A percentile compares a stretch with the other conserved stretches of the same genome.
phyloP scores from a whole-genome alignment of 2,888 invertebrate genomes.

The Drosophila phalerata region DNA sequence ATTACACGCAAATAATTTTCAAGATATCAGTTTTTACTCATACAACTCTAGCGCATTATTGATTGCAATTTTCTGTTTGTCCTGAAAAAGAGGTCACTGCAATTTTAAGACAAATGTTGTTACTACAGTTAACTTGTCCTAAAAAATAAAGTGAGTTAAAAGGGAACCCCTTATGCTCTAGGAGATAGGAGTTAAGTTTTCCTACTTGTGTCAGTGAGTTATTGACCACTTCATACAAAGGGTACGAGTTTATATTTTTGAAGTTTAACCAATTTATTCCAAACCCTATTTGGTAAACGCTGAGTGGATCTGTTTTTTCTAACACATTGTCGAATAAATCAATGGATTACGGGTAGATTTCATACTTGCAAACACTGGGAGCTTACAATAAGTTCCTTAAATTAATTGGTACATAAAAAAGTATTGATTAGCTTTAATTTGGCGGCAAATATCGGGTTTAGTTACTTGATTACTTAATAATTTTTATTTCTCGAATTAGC shows the following conservation, averaged over 20 bases:
- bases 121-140: background rate
- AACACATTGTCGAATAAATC: too few relatives aligned
- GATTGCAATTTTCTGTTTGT: background rate
- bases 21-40: background rate
- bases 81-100: background rate
- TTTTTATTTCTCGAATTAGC: too few relatives aligned
- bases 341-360: too few relatives aligned
- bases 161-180: background rate
- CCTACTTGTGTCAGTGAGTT: background rate
- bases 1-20: background rate
- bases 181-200: background rate
- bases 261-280: background rate
- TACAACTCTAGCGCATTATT: background rate
- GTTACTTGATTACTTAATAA: too few relatives aligned
- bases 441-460: too few relatives aligned
- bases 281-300: background rate
- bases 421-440: background rate
- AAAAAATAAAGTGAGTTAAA: background rate
- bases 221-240: background rate
- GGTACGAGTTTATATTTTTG: background rate
- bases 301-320: too few relatives aligned
- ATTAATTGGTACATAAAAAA: background rate
- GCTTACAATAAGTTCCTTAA: too few relatives aligned
- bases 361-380: too few relatives aligned
- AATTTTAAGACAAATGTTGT: background rate